Conservation (phyloP, 2,888 invertebrate genomes). For the Lordiphosa fenestrarum region DNA sequence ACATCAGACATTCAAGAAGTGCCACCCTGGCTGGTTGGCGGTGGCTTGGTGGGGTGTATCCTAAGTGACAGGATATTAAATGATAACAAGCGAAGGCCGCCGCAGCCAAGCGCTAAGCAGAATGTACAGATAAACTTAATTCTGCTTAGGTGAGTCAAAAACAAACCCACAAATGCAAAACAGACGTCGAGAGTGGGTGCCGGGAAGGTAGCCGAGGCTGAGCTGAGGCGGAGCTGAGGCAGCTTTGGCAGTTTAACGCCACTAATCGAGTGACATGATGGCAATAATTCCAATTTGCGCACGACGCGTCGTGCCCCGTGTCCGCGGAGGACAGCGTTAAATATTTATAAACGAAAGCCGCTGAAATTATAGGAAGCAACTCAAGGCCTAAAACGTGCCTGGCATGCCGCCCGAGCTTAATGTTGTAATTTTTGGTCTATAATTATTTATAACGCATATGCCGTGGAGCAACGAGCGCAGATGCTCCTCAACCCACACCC, state of each 20-base stretch:
- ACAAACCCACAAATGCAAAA: constrained; percentile 9
- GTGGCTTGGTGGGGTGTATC: constrained; percentile 21
- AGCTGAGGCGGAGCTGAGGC: background rate
- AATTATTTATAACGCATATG: constrained; percentile 70
- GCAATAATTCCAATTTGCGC: constrained; percentile 71
- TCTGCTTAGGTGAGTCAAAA: constrained; percentile 14
- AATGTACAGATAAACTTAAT: constrained; percentile 7
- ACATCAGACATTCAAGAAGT: background rate
- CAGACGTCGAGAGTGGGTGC: no score
- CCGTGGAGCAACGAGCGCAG: constrained; percentile 20
- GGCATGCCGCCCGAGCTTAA: constrained; percentile 40
- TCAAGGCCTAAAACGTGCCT: constrained; percentile 47
- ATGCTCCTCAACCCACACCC: background rate
- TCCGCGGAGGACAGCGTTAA: constrained; percentile 37
- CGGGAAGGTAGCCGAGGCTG: constrained; percentile 1
- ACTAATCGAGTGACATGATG: constrained; percentile 71
- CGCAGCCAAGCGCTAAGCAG: constrained; percentile 10
- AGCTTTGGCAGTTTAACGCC: constrained; percentile 67
- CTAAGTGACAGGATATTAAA: constrained; percentile 74
- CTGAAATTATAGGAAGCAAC: constrained; percentile 24
- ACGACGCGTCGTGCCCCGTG: constrained; percentile 29
- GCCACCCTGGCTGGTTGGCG: background rate
- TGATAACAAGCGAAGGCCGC: constrained; percentile 52
- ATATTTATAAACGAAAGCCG: constrained; percentile 50
- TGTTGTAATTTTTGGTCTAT: constrained; percentile 58